A percentile compares a stretch with the other conserved stretches of the same genome.
Conservation (phyloP, 2,113 vertebrate genomes). For the Campylomormyrus numenius region DNA sequence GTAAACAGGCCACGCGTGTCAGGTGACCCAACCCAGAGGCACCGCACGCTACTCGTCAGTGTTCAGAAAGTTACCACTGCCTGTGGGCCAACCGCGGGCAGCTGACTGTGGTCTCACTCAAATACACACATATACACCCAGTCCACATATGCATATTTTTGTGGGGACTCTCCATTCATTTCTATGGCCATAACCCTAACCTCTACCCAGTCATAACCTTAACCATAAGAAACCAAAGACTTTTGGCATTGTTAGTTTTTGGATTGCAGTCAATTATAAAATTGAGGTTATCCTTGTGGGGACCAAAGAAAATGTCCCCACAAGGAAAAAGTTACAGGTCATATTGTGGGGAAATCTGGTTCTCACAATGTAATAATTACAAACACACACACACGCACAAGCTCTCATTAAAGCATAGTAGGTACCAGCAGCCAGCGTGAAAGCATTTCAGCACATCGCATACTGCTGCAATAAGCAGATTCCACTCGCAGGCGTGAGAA, state of each 20-base stretch:
- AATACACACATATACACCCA: neutral
- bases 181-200: neutral
- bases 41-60: neutral
- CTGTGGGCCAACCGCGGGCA: neutral
- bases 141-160: neutral
- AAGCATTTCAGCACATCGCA: neutral
- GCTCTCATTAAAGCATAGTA: neutral
- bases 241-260: too few relatives aligned
- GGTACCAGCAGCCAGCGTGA: neutral
- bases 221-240: neutral
- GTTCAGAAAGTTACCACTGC: neutral
- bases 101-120: neutral
- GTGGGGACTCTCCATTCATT: neutral
- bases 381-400: neutral
- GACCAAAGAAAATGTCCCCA: neutral
- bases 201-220: neutral
- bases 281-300: neutral
- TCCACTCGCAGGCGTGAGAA: neutral
- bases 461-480: neutral
- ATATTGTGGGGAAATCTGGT: neutral
- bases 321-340: neutral
- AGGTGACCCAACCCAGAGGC: neutral
- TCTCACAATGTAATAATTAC: neutral
- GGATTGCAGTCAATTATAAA: too few relatives aligned
- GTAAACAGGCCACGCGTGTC: neutral